Evolutionary conservation across 2,113 vertebrate genomes (phyloP).

Genomic region (Spheniscus mendiculus): DNA sequence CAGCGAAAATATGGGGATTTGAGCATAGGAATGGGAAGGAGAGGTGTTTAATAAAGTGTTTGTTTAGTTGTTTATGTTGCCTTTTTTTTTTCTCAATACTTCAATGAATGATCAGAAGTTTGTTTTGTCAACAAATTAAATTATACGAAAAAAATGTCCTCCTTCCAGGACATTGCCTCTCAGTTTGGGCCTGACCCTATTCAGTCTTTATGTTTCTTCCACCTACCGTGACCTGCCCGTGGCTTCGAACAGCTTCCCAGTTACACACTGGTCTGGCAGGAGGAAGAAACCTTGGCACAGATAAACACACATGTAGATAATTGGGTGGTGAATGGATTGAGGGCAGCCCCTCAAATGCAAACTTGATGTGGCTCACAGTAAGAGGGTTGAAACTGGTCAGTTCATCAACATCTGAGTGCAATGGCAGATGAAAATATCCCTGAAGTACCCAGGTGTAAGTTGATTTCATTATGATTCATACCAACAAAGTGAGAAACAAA

Average conservation of each 20-base stretch:
- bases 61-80: neutral
- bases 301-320: neutral
- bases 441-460: neutral
- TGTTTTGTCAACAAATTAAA: neutral
- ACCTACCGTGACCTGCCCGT: rapidly evolving
- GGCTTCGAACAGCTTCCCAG: neutral
- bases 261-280: neutral
- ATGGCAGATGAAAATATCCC: neutral
- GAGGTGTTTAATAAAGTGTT: neutral
- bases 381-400: neutral
- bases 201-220: neutral
- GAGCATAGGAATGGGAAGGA: neutral
- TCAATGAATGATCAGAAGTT: neutral
- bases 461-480: neutral
- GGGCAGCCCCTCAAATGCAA: neutral
- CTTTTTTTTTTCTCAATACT: no score
- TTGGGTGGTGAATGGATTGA: neutral
- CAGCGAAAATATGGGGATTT: neutral
- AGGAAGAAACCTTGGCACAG: neutral
- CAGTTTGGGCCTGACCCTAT: neutral
- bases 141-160: neutral
- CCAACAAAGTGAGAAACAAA: neutral
- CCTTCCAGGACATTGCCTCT: neutral
- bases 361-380: neutral
- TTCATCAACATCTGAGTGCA: neutral